Evolutionary conservation across 2,888 invertebrate species (phyloP), one percentile per base, ranked within the genome.

Genomic region (Himalopsyche kuldschensis): DNA sequence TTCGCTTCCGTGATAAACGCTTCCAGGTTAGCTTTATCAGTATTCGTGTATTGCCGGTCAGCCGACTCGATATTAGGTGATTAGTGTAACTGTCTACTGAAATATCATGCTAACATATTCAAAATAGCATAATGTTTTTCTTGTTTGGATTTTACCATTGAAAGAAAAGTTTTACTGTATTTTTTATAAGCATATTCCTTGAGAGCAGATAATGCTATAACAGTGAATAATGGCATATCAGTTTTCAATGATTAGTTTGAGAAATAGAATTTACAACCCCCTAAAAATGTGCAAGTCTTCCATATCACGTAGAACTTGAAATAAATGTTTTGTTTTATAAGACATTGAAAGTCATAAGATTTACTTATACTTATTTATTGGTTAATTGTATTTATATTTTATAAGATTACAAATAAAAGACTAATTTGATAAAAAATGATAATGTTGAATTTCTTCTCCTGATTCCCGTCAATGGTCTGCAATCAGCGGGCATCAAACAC

Each of bases 401-500:
- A 85, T 86, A 85, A 86, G 85, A 85, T 84, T 86, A 86, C 82
- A 84, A 83, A 85, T 85, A 85, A 85, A 86, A 86, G 85, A 86
- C 86, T 86, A 86, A 86, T 86, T 86, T 86, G 85, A 84, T 85
- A 84, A 82, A 85, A 85, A 80, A 46, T n/a, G 27, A 81, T 30
- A 27, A 27, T 77, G 10, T 84, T 77, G 46, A 20, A 32, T 79
- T 75, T n/a, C 77, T 75, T 63, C 32, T 35, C 31, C 11, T 24
- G 32, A 17, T n/a, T 11, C 35, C 41, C n/a, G 15, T 32, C 48
- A 27, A 24, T 8, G 78, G 48, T 82, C 76, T 35, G 47, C 55
- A 47, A 82, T 92, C 89, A 95, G 81, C 95, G 93, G 11, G 96
- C 97, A 91, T 97, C 97, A 88, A 97, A 97, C 8, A 97, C 97